These are phyloP conservation scores for Catamblyrhynchus diadema DNA, from an alignment of 2,797 vertebrate genomes.

Conservation along the genomic window DNA sequence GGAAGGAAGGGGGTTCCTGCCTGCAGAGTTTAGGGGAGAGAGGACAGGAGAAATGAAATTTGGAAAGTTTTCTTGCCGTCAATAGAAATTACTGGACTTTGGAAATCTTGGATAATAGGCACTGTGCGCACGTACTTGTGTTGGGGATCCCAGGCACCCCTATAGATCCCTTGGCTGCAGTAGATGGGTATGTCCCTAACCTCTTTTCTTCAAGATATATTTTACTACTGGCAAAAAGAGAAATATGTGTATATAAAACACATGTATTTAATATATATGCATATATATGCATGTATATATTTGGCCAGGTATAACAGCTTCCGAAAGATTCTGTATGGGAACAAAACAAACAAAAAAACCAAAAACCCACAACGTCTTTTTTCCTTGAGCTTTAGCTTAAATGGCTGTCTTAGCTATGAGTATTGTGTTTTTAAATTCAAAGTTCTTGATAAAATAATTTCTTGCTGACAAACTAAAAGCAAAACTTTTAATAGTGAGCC, in stretches of 20 bases:
- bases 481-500: neutral
- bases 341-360: neutral
- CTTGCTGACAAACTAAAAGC: neutral
- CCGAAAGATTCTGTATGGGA: neutral
- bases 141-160: neutral
- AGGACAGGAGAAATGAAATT: neutral
- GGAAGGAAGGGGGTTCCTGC: neutral
- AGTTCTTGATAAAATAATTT: neutral
- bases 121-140: fast-evolving
- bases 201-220: neutral
- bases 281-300: neutral
- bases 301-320: neutral
- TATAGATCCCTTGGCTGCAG: neutral
- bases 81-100: neutral
- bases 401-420: neutral
- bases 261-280: neutral
- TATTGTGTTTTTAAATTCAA: neutral
- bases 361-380: fast-evolving
- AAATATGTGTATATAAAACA: neutral
- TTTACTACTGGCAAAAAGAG: neutral
- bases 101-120: neutral
- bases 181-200: neutral
- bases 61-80: neutral
- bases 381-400: neutral
- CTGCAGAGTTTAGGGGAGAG: neutral